Evolutionary conservation across 2,888 invertebrate genomes (phyloP), one percentile per base, ranked within the genome.

Genomic region (Lithophane socia): DNA sequence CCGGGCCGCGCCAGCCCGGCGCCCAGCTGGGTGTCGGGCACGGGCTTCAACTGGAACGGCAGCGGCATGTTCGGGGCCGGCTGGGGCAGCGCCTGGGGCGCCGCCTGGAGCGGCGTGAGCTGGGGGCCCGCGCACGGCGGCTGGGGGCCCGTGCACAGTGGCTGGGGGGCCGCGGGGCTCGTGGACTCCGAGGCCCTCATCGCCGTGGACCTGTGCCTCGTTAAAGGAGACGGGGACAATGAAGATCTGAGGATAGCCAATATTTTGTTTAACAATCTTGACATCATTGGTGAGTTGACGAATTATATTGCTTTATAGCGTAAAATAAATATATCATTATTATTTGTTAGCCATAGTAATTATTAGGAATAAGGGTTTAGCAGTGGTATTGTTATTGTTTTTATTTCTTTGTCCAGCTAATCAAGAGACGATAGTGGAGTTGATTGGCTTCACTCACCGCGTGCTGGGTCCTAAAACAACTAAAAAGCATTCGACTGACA

Each of bases 371-470:
- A 37, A n/a, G 16, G 37, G 37, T 49, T 9, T 44, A 44, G 44
- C 44, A 44, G 9, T 44, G 44, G 44, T 44, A 44, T 66, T 29
- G 13, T 29, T 29, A 21, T 66, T 18, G 8, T 21, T 42, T 79
- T 60, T 42, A 77, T 60, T 13, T 68, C 60, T 89, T 58, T n/a
- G 18, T 68, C 21, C 92, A 98, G 99, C 99, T 0, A 99, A 99
- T 95, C 99, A 99, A 93, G 99, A 99, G 94, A 99, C 99, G 0
- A 98, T 99, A 84, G 98, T 99, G 16, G 99, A 99, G 93, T 94
- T 99, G 78, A 97, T 99, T 86, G 98, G 98, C n/a, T 99, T 99
- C 92, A 97, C 98, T 7, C 98, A 98, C 89, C 97, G 99, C 70
- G 97, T 98, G 88, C 80, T 93, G 77, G 93, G 92, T 21, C 89